Conservation (phyloP, 2,797 vertebrate genomes). For the Coreius guichenoti region DNA sequence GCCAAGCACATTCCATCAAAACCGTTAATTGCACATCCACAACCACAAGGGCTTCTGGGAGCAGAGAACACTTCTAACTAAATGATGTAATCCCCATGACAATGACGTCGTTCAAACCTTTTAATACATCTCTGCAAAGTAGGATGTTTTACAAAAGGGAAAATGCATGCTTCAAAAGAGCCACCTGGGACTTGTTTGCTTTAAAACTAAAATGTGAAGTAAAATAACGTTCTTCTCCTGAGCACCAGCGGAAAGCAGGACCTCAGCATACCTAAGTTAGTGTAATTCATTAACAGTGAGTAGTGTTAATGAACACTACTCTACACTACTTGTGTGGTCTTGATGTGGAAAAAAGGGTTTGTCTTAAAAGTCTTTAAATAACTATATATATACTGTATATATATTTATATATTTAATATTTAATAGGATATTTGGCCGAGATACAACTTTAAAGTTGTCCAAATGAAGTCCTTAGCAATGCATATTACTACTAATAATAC, state of each 20-base stretch:
- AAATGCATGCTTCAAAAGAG: constrained; percentile 55
- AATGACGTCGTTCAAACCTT: constrained; percentile 75
- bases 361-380: no score
- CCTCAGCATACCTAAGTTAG: not conserved
- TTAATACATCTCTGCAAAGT: constrained; percentile 60
- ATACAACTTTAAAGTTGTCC: no score
- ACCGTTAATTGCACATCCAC: constrained; percentile 69
- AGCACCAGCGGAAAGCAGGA: constrained; percentile 7
- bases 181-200: constrained; percentile 48
- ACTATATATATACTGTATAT: no score
- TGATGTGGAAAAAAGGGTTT: constrained; percentile 54
- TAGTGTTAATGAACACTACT: no score
- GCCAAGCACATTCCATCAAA: constrained; percentile 58
- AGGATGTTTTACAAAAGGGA: constrained; percentile 52
- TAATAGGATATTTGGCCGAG: no score
- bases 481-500: no score
- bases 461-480: no score
- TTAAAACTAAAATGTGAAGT: constrained; percentile 45
- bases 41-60: constrained; percentile 63
- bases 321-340: no score
- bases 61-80: constrained; percentile 48
- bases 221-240: constrained; percentile 30
- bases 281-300: constrained; percentile 34
- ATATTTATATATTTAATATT: no score
- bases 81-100: constrained; percentile 74